Percentiles rank a stretch among this genome's conserved stretches.
phyloP scores from a whole-genome alignment of 2,888 invertebrate genomes.

The Macroteleia sp. region DNA sequence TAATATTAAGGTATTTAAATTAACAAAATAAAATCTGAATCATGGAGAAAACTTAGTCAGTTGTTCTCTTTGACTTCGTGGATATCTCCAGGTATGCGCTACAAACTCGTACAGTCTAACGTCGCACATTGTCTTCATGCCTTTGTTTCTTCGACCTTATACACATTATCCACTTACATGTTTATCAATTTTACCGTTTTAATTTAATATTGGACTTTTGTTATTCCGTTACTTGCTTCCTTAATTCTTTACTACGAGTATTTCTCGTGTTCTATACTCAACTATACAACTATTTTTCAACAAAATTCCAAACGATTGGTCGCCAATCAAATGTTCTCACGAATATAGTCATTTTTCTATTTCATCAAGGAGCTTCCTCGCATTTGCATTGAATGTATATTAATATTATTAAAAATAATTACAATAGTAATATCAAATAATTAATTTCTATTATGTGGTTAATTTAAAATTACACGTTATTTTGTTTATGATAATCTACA shows the following conservation, averaged over 20 bases:
- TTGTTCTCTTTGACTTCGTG: constrained; percentile 54
- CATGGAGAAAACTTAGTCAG: constrained; percentile 42
- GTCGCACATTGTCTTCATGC: constrained; percentile 25
- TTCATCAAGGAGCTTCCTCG: background rate
- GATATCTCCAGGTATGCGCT: constrained; percentile 42
- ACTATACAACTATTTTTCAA: constrained; percentile 42
- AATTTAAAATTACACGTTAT: no score
- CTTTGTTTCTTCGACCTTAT: constrained; percentile 28
- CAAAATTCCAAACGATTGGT: background rate
- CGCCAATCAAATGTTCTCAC: constrained; percentile 14
- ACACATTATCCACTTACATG: constrained; percentile 36
- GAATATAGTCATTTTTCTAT: no score
- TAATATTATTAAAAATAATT: no score
- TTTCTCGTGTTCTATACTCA: constrained; percentile 23
- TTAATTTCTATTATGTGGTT: no score
- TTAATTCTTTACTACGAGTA: constrained; percentile 44
- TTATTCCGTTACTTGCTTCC: constrained; percentile 17
- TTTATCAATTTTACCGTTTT: constrained; percentile 26
- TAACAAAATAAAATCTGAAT: constrained; percentile 74
- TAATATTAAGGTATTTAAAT: constrained; percentile 81
- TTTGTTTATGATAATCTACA: no score
- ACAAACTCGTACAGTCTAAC: constrained; percentile 44
- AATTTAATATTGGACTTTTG: constrained; percentile 16
- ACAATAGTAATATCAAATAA: no score
- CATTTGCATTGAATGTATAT: no score